Base-by-base conservation (phyloP, 2,113 vertebrate genomes). In the Corythaixoides concolor region DNA sequence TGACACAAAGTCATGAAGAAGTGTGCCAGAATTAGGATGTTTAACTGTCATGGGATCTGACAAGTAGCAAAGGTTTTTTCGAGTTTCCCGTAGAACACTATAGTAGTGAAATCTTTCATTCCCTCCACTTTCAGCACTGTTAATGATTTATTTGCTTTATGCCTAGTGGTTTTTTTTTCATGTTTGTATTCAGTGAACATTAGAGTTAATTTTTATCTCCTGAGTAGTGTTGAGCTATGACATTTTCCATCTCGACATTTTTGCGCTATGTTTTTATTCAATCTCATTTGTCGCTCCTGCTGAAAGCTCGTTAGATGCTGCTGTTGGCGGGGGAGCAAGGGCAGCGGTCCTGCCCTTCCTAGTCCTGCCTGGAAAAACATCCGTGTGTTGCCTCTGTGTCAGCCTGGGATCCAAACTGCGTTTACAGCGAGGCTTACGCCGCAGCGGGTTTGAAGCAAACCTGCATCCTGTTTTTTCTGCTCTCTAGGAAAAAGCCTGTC, bases 91-190 rank as follows among this genome's bases (percentile, higher is more conserved):
- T 89, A 39, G 91, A 86, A 53, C 23, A 30, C 11, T 60, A 41
- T 72, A 24, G 14, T 18, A 73, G 39, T 59, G 30, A 13, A 96
- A 94, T 96, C 80, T 95, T 96, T 66, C 53, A 60, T 93, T 94
- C 75, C 41, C 37, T 90, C 90, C 74, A 77, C 72, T 90, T 59
- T 69, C 80, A 30, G 49, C 56, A 45, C 47, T 63, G 32, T 74
- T 85, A 70, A 47, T 68, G 18, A 66, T 89, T 74, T 75, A 47
- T 88, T 85, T 77, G 45, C 56, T 75, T 6, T 21, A 12, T 32
- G 39, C 27, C 6, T 76, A 8, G 39, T 24, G 41, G 6, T 43
- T 26, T 58, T 91, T 67, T 43, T 73, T 50, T 20, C 60, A 18
- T 56, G 32, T 64, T 76, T 62, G 24, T 24, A 35, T 47, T 81